phyloP scores from a whole-genome alignment of 2,113 vertebrate genomes.

The Festucalex cinctus region DNA sequence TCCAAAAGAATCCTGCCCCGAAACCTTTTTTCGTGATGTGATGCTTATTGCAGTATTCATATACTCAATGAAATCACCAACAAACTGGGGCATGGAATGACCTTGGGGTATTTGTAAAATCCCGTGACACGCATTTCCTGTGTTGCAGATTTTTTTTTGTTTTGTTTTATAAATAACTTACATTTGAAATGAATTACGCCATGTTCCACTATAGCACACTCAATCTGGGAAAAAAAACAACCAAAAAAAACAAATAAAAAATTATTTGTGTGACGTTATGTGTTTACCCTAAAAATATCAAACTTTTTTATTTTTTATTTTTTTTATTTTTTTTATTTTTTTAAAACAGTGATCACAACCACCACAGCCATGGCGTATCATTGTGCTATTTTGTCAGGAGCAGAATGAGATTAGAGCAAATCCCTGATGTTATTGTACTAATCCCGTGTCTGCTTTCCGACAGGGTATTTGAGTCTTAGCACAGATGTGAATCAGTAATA shows the following conservation, averaged over 20 bases:
- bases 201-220: too few relatives aligned
- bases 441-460: constrained; percentile 46
- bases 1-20: constrained; percentile 47
- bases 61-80: constrained; percentile 37
- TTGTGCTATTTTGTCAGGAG: constrained; percentile 43
- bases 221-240: too few relatives aligned
- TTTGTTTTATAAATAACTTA: not conserved
- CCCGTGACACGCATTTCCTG: constrained; percentile 40
- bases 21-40: constrained; percentile 50
- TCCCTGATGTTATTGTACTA: constrained; percentile 47
- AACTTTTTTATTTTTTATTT: not conserved
- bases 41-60: constrained; percentile 61
- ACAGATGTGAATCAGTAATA: constrained; percentile 48
- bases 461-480: constrained; percentile 31
- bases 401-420: constrained; percentile 46
- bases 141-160: not conserved
- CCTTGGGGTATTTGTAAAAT: constrained; percentile 48
- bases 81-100: constrained; percentile 58
- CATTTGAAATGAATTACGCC: too few relatives aligned
- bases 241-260: too few relatives aligned
- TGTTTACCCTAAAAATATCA: constrained; percentile 4
- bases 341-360: constrained; percentile 4
- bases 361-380: constrained; percentile 22
- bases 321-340: not conserved
- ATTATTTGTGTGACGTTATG: not conserved